Conservation (phyloP, 1,140 invertebrate species). For the Scaptomyza hsui region DNA sequence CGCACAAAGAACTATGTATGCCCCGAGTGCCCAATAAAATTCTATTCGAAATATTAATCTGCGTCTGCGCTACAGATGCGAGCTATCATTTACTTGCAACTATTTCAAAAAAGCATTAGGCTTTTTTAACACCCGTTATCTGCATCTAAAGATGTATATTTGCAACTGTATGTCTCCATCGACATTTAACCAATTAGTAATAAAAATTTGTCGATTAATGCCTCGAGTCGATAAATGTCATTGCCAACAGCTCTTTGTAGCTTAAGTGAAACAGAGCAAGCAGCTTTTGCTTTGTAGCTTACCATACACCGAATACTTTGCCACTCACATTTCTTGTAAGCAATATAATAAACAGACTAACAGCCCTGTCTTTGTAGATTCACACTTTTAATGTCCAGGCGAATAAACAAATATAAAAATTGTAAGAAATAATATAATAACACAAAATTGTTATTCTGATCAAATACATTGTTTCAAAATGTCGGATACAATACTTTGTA, state of each 20-base stretch:
- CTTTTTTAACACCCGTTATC: conserved; percentile 48
- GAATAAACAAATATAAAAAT: conserved; percentile 7
- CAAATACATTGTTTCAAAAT: conserved; percentile 3
- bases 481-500: conserved; percentile 22
- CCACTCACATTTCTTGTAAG: not conserved
- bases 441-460: not conserved
- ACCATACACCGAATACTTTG: too few species aligned
- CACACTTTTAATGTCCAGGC: not conserved
- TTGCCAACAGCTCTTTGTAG: too few species aligned
- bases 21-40: conserved; percentile 54
- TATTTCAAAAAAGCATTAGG: conserved; percentile 49
- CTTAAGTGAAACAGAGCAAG: too few species aligned
- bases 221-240: too few species aligned
- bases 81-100: conserved; percentile 52
- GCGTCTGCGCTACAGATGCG: conserved; percentile 56
- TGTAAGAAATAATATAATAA: not conserved
- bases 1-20: conserved; percentile 62
- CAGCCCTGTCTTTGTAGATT: conserved; percentile 7
- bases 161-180: too few species aligned
- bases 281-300: too few species aligned
- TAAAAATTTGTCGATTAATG: too few species aligned
- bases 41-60: conserved; percentile 69
- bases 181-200: too few species aligned
- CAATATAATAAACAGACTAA: conserved; percentile 12
- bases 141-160: too few species aligned